Percentiles rank a stretch among this genome's conserved stretches.
phyloP scores from a whole-genome alignment of 2,113 vertebrate genomes.

The Colaptes auratus region DNA sequence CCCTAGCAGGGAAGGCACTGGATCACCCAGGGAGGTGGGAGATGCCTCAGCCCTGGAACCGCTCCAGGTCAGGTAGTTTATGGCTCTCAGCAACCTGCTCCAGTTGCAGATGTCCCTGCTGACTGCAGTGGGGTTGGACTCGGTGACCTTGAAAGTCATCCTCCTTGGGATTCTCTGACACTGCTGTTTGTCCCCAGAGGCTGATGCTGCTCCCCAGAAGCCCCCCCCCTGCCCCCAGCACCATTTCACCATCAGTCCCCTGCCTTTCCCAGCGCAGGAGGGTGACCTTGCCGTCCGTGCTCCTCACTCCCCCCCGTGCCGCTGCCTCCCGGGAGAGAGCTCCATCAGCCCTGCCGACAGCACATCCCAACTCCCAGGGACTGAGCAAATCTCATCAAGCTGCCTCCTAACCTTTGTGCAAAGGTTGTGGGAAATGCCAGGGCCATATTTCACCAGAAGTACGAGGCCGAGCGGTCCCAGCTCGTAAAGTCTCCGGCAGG shows the following conservation, averaged over 20 bases:
- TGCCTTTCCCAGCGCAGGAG: not conserved
- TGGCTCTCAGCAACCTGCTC: too few species aligned
- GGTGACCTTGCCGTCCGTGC: not conserved
- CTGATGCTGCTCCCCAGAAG: not conserved
- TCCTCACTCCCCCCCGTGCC: not conserved
- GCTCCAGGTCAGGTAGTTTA: too few species aligned
- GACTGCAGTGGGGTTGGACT: too few species aligned
- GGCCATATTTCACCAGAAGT: slow-evolving; percentile 29
- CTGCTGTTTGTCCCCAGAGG: not conserved
- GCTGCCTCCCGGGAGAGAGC: not conserved
- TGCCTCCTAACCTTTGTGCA: slow-evolving; percentile 50
- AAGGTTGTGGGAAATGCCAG: slow-evolving; percentile 59
- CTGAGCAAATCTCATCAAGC: not conserved
- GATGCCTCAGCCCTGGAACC: too few species aligned
- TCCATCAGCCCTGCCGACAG: not conserved
- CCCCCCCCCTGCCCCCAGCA: not conserved
- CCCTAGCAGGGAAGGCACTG: rapidly evolving
- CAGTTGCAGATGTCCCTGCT: too few species aligned
- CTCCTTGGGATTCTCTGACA: too few species aligned
- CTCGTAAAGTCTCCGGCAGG: not conserved
- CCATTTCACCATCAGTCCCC: rapidly evolving
- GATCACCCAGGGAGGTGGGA: too few species aligned
- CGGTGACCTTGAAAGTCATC: too few species aligned
- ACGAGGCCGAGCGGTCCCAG: rapidly evolving
- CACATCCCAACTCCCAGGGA: not conserved